These are phyloP conservation scores for Diadophis punctatus DNA, from an alignment of 2,113 vertebrate species.

Conservation along the genomic window DNA sequence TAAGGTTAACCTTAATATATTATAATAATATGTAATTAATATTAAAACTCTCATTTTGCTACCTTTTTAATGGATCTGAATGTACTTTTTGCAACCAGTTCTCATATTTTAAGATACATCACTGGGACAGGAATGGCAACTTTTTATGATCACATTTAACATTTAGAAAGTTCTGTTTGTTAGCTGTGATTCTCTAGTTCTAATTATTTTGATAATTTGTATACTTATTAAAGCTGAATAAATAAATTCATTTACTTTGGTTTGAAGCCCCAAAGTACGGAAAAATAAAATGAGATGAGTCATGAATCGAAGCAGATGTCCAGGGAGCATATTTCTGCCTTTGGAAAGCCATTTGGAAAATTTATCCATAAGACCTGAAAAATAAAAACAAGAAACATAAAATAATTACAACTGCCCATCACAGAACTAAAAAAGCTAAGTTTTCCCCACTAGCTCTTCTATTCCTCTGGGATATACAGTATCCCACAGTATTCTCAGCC, in stretches of 20 bases:
- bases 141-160: background rate
- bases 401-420: background rate
- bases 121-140: background rate
- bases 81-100: background rate
- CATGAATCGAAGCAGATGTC: slow-evolving; percentile 92
- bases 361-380: slow-evolving; percentile 87
- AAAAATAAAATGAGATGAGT: slow-evolving; percentile 91
- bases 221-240: background rate
- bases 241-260: slow-evolving; percentile 75
- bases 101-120: background rate
- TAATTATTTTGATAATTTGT: background rate
- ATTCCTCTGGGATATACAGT: background rate
- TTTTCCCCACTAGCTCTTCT: background rate
- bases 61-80: background rate
- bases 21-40: background rate
- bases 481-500: background rate
- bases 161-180: background rate
- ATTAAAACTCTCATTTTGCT: background rate
- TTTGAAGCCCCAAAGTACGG: slow-evolving; percentile 84
- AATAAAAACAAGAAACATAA: background rate
- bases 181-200: background rate
- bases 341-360: slow-evolving; percentile 86
- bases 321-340: slow-evolving; percentile 77
- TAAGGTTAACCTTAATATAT: background rate
- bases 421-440: background rate